Evolutionary conservation across 2,113 vertebrate genomes (phyloP), one percentile per base, ranked within the genome.

Genomic region (Miniopterus natalensis): DNA sequence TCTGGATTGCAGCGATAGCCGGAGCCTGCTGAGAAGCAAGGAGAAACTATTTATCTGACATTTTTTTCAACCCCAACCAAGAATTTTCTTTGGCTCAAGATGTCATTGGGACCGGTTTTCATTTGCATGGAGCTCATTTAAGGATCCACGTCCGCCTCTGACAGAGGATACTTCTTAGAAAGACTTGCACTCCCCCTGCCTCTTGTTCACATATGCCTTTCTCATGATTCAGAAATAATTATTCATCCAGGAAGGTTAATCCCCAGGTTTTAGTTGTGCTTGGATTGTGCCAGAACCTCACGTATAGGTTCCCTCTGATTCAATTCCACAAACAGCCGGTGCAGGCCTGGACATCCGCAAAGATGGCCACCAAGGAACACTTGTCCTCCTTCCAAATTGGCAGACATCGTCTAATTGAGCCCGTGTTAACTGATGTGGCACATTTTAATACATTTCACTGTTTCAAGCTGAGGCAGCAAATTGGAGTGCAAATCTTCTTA

Each of bases 391-490:
- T 95, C 91, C 78, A 96, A 93, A 87, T 2, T 96, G 95, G 93
- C 96, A 94, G 57, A 13, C 93, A 93, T 94, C 71, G 47, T 87
- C 92, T 75, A 88, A 94, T 73, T 86, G 96, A 97, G 71, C 70
- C 70, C 77, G 63, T 29, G 83, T 96, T 96, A 94, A 92, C 94
- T 6, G 10, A 93, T 88, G 96, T 93, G 95, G 95, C 61, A 87
- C 89, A 96, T 96, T 95, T 95, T 97, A 96, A 97, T 96, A 75
- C 86, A 80, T 92, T 96, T 97, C 79, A 68, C 94, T 94, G 78
- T 89, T 88, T 97, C 97, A 97, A 81, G 96, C 97, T 97, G 95
- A 89, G 96, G 95, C 94, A 97, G 91, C 87, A 96, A 97, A 97
- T 97, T 93, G 96, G 93, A 96, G 90, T 40, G 53, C 15, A 73